phyloP scores from a whole-genome alignment of 2,113 vertebrate species.

The Pampusana beccarii region DNA sequence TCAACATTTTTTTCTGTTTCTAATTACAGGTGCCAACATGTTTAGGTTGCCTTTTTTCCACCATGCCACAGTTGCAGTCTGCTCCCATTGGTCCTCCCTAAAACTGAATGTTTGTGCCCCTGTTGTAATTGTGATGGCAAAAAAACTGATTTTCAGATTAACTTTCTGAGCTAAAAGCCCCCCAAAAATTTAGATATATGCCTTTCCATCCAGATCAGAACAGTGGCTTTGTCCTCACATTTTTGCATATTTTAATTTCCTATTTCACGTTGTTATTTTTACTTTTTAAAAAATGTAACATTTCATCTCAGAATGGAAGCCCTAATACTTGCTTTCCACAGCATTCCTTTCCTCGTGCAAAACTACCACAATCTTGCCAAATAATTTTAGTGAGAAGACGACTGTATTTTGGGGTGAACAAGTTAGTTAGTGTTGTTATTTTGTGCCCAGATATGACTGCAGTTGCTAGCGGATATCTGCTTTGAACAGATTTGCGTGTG shows the following conservation, averaged over 20 bases:
- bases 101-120: not conserved
- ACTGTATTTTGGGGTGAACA: not conserved
- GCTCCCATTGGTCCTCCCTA: not conserved
- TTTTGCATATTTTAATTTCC: not conserved
- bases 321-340: not conserved
- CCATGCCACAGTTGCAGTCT: not conserved
- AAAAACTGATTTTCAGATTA: not conserved
- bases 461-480: not conserved
- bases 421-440: not conserved
- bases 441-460: not conserved
- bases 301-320: not conserved
- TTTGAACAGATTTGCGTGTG: fast-evolving
- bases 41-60: not conserved
- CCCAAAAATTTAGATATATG: not conserved
- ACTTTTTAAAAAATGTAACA: not conserved
- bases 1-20: not conserved
- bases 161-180: not conserved
- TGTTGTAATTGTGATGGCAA: not conserved
- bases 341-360: not conserved
- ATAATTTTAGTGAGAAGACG: fast-evolving
- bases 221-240: not conserved
- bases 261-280: not conserved
- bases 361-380: not conserved
- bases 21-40: not conserved
- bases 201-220: not conserved